These are phyloP conservation scores for Pachyuromys duprasi DNA, from an alignment of 2,797 vertebrate genomes.

Conservation along the genomic window DNA sequence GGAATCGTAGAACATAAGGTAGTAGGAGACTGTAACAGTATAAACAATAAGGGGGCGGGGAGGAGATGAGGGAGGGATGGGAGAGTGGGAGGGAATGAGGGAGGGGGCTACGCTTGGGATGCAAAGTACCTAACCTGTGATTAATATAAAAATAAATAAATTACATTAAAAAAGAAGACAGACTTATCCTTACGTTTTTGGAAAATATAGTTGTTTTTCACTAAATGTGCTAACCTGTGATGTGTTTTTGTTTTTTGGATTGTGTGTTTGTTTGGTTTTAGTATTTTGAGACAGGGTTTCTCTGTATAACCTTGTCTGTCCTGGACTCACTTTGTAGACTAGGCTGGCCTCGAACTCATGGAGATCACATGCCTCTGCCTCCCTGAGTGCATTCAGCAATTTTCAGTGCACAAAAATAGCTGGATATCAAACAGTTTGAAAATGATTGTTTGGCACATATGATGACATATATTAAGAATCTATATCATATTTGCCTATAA, in stretches of 20 bases:
- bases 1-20: background rate
- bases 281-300: no score
- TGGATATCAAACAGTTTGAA: background rate
- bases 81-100: no score
- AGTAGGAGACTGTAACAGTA: background rate
- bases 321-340: no score
- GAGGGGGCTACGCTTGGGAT: no score
- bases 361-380: no score
- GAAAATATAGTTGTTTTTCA: background rate
- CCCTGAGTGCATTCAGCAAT: background rate
- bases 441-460: background rate
- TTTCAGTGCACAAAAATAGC: background rate
- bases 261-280: no score
- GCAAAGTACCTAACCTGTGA: no score
- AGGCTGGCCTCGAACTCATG: no score
- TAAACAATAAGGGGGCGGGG: no score
- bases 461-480: background rate
- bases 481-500: background rate
- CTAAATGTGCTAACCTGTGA: background rate
- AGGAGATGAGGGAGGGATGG: no score
- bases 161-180: background rate
- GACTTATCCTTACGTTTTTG: background rate
- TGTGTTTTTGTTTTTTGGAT: constrained; percentile 33
- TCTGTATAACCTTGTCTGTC: no score
- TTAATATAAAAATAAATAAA: no score